Base-by-base conservation (phyloP, 1,140 invertebrate species). In the Drosophila aff. region DNA sequence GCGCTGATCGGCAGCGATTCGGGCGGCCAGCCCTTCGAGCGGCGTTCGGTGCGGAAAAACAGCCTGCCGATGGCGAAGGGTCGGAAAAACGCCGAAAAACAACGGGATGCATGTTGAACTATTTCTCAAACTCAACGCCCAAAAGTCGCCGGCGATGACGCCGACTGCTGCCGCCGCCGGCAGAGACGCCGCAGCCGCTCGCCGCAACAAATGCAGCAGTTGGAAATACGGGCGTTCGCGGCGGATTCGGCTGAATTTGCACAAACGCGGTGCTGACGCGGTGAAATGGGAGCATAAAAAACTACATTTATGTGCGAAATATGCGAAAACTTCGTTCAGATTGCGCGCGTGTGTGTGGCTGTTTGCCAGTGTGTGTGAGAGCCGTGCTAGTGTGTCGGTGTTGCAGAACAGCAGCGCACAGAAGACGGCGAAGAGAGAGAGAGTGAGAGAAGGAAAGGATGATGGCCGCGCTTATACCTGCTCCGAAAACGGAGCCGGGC, bases 381-480 rank as follows among this genome's bases (percentile, higher is more conserved):
- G 68, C 53, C 23, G 62, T 78, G 69, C n/a, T 21, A 66, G 74
- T 74, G 71, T 79, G 69, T 66, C 58, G 43, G 65, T 67, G 66
- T 36, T 69, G 66, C 67, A 67, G 47, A 63, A 43, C 36, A 16
- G 50, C 50, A 36, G 50, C 50, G 50, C 50, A 53, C 18, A 57
- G 58, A 36, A 66, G 40, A 18, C 15, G 59, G 58, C 46, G 68
- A 41, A 61, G 49, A 52, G 55, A 11, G 36, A 53, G 33, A 64
- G 75, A 55, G 38, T 18, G 46, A 53, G 46, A 64, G 55, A 71
- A 64, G 53, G 53, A 44, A 67, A 73, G 65, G 78, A 85, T 76
- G 82, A 86, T 84, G 71, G 85, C 78, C 71, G 81, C 78, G 50
- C 64, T 77, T 77, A 46, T 89, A 84, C 81, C 85, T 89, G 84